These are phyloP conservation scores for Carpatolechia fugitivella DNA, from an alignment of 2,888 invertebrate genomes.

Conservation along the genomic window DNA sequence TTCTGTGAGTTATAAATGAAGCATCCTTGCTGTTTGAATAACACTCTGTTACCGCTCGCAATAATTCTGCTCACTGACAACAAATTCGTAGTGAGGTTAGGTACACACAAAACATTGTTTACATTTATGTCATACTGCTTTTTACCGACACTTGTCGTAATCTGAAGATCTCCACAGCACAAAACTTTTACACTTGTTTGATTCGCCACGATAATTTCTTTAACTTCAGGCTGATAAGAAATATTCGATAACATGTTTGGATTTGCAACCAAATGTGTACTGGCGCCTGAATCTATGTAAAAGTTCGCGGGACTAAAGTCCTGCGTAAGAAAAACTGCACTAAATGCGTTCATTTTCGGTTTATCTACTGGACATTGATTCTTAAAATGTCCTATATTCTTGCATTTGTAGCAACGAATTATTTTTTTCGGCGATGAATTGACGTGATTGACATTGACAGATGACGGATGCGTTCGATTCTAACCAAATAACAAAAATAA, in stretches of 20 bases:
- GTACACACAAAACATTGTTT: conserved; percentile 25
- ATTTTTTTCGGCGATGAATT: too few relatives aligned
- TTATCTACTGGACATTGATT: conserved; percentile 19
- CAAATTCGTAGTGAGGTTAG: conserved; percentile 25
- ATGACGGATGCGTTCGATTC: too few relatives aligned
- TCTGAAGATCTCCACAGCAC: conserved; percentile 16
- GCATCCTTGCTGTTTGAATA: conserved; percentile 19
- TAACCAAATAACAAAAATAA: too few relatives aligned
- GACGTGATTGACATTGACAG: too few relatives aligned
- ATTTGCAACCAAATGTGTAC: conserved; percentile 20
- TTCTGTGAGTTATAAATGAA: conserved; percentile 20
- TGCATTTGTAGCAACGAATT: conserved; percentile 25
- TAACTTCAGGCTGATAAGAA: too few relatives aligned
- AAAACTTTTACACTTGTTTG: conserved; percentile 24
- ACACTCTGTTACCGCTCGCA: conserved; percentile 20
- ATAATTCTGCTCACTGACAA: conserved; percentile 23
- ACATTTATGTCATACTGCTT: not conserved
- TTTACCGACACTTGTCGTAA: conserved; percentile 8
- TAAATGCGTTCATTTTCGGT: conserved; percentile 23
- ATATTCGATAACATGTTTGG: conserved; percentile 19
- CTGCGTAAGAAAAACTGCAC: conserved; percentile 19
- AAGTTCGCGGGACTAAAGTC: conserved; percentile 14
- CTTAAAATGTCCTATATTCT: conserved; percentile 22
- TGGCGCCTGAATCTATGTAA: conserved; percentile 24
- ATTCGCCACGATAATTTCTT: conserved; percentile 33